Percentiles rank a stretch among this genome's conserved stretches.
These are phyloP conservation scores for Cyprinodon variegatus DNA, from an alignment of 2,113 vertebrate species.

Conservation along the genomic window DNA sequence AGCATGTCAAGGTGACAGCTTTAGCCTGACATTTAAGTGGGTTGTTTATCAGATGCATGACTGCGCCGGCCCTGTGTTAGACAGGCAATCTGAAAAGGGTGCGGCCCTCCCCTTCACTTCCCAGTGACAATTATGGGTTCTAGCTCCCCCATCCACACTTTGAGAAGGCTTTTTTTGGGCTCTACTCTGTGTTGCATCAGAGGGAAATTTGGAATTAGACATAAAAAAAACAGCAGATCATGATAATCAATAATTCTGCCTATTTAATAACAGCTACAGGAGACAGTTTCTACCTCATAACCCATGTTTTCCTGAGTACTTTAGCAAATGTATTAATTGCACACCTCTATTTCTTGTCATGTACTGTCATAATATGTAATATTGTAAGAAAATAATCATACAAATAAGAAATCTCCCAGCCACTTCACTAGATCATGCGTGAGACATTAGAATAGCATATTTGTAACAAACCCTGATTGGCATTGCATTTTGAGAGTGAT, in stretches of 20 bases:
- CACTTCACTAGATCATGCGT: slow-evolving; percentile 6
- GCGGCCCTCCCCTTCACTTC: neutral
- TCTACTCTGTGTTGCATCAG: neutral
- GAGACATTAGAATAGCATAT: no score
- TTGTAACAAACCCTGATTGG: no score
- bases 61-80: neutral
- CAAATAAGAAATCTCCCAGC: slow-evolving; percentile 17
- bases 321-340: slow-evolving; percentile 3
- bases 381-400: slow-evolving; percentile 6
- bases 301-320: neutral
- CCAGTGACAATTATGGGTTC: neutral
- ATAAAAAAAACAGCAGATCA: slow-evolving; percentile 18
- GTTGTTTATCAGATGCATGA: neutral
- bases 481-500: neutral
- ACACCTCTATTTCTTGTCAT: neutral
- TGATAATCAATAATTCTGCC: neutral
- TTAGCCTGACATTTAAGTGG: neutral
- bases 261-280: neutral
- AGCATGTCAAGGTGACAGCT: neutral
- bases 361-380: neutral
- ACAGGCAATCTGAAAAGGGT: neutral
- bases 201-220: neutral
- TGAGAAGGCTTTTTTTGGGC: neutral
- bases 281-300: no score
- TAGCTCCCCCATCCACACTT: neutral